Evolutionary conservation across 1,140 invertebrate species (phyloP).

Genomic region (Philotrypesis tridentata): DNA sequence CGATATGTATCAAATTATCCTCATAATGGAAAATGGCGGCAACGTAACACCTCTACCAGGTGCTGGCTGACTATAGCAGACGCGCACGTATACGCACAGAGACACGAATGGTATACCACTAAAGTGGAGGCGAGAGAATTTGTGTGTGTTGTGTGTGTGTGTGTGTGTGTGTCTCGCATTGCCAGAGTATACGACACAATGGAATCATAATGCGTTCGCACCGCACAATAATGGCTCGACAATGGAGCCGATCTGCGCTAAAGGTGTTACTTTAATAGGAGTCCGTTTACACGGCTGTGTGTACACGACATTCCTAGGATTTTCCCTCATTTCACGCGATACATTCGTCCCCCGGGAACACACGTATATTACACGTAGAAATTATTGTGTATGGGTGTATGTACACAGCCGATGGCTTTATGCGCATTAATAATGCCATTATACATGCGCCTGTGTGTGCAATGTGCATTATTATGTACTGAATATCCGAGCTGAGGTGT

Average conservation of each 20-base stretch:
- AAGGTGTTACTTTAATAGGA: constrained; percentile 73
- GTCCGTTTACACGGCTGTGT: constrained; percentile 64
- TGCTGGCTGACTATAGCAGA: constrained; percentile 51
- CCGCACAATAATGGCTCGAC: constrained; percentile 67
- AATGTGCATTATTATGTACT: not conserved
- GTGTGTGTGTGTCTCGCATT: constrained; percentile 58
- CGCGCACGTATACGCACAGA: not conserved
- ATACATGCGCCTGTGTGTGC: too few species aligned
- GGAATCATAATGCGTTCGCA: constrained; percentile 67
- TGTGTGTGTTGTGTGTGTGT: too few species aligned
- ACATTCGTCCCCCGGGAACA: constrained; percentile 44
- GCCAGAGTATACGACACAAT: constrained; percentile 66
- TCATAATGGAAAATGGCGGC: constrained; percentile 73
- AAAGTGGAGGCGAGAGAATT: constrained; percentile 53
- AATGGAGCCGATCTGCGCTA: constrained; percentile 65
- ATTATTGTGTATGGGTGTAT: not conserved
- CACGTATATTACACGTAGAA: too few species aligned
- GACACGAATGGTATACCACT: not conserved
- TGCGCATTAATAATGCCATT: not conserved
- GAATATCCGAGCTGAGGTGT: too few species aligned
- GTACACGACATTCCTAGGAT: constrained; percentile 49
- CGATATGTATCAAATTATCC: constrained; percentile 75
- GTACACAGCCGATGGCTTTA: not conserved
- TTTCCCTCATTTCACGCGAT: constrained; percentile 54
- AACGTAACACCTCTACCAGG: constrained; percentile 74